A percentile compares a stretch with the other conserved stretches of the same genome.
Conservation (phyloP, 2,113 vertebrate genomes). For the Clarias gariepinus region DNA sequence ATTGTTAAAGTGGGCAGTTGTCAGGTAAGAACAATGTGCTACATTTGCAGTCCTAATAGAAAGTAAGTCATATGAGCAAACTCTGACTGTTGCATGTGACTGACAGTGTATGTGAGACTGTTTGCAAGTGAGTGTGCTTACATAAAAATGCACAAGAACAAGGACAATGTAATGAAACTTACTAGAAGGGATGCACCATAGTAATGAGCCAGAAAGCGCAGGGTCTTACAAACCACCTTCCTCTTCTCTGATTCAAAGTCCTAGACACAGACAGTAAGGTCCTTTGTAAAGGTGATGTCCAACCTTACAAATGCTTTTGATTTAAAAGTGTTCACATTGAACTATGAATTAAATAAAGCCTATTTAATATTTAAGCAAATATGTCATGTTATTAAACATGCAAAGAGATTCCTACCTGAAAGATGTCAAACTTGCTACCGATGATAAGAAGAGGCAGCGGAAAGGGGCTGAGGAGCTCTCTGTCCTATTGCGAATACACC, state of each 20-base stretch:
- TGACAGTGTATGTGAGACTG: background rate
- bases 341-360: background rate
- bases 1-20: too few relatives aligned
- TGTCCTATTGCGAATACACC: conserved; percentile 76
- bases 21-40: too few relatives aligned
- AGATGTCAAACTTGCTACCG: conserved; percentile 94
- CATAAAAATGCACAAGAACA: background rate
- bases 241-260: conserved; percentile 90
- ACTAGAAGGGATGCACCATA: conserved; percentile 90
- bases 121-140: background rate
- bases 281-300: background rate
- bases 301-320: background rate
- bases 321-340: background rate
- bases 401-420: conserved; percentile 79
- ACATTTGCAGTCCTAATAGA: too few relatives aligned
- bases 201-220: conserved; percentile 91
- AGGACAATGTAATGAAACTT: conserved; percentile 53
- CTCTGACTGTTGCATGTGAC: too few relatives aligned
- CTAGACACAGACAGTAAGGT: conserved; percentile 63
- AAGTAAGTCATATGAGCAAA: too few relatives aligned
- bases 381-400: background rate
- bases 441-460: conserved; percentile 89
- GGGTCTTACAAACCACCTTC: conserved; percentile 88
- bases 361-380: background rate
- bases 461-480: conserved; percentile 88